Percentiles rank a stretch among this genome's conserved stretches.
Conservation (phyloP, 1,140 invertebrate genomes). For the Venturia canescens region DNA sequence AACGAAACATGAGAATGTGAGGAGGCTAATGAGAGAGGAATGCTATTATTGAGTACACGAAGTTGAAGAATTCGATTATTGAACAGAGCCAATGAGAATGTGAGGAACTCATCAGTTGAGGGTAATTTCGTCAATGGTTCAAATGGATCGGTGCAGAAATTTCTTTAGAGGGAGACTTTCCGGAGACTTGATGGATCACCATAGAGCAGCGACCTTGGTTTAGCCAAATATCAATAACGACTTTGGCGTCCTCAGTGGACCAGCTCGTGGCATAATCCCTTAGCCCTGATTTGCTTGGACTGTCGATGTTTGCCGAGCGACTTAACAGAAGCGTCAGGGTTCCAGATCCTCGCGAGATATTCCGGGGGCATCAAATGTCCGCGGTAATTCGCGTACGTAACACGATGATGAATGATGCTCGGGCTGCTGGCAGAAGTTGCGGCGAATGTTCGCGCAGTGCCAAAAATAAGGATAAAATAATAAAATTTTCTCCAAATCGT, state of each 20-base stretch:
- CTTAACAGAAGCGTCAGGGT: conserved; percentile 49
- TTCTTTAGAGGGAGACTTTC: conserved; percentile 60
- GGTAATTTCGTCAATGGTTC: not conserved
- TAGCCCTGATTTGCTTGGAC: conserved; percentile 57
- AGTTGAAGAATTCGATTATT: not conserved
- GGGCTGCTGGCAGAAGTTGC: not conserved
- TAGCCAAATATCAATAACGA: conserved; percentile 68
- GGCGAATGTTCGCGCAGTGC: not conserved
- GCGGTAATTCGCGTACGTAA: not conserved
- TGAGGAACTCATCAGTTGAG: not conserved
- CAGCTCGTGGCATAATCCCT: conserved; percentile 58
- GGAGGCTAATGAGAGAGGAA: not conserved
- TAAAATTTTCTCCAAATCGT: conserved; percentile 5
- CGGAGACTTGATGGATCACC: conserved; percentile 65
- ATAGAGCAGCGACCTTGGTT: conserved; percentile 48
- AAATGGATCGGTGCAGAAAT: too few species aligned
- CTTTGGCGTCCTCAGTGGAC: conserved; percentile 45
- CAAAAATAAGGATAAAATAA: not conserved
- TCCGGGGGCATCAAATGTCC: not conserved
- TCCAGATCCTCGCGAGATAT: conserved; percentile 44
- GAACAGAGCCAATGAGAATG: not conserved
- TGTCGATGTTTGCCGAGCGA: conserved; percentile 57
- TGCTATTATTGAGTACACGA: not conserved
- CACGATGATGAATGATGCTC: not conserved
- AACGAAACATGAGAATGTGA: conserved; percentile 10